Base-by-base conservation (phyloP, 1,140 invertebrate species). In the Solenopsis fugax region DNA sequence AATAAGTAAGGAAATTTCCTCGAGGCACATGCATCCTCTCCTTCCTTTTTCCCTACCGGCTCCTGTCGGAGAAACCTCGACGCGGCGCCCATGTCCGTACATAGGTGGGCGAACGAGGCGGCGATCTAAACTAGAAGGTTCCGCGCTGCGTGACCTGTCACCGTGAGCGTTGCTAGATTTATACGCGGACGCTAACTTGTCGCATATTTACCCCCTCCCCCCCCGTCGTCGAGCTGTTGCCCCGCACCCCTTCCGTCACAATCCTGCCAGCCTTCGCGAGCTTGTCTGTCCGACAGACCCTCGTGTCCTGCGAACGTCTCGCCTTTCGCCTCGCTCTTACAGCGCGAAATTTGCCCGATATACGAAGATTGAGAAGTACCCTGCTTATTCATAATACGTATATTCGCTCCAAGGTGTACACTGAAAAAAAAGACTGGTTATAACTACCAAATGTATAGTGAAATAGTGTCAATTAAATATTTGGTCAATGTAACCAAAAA, bases 181-280 rank as follows among this genome's bases (percentile, higher is more conserved):
- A 95, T 95, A 95, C 92, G 92, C 94, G 93, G 93, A 94, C 93
- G 94, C 91, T 92, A 93, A 95, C 94, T 95, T 95, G 95, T 95
- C 94, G 94, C 94, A 94, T 95, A 95, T 95, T 95, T 95, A 95
- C 93, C 92, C 67, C 69, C 69, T 91, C 2, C 29, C 29, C 69
- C 69, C 91, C 2, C 29, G 1, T 29, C 85, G 52, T 58, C 71
- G 84, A 71, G 56, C 75, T 78, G 65, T 60, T 86, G 62, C 88
- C 78, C 48, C 65, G 21, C 56, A 48, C 18, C 29, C 67, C 56
- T 75, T 88, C 88, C 78, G 69, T 86, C 78, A 58, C 73, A 65
- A 58, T 71, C 87, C 65, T 60, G 62, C 73, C 77, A 67, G 56
- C 89, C 87, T 72, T 75, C 41, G 56, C 71, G 54, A 75, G 34